Conservation (phyloP, 2,113 vertebrate species). For the Abramis brama region DNA sequence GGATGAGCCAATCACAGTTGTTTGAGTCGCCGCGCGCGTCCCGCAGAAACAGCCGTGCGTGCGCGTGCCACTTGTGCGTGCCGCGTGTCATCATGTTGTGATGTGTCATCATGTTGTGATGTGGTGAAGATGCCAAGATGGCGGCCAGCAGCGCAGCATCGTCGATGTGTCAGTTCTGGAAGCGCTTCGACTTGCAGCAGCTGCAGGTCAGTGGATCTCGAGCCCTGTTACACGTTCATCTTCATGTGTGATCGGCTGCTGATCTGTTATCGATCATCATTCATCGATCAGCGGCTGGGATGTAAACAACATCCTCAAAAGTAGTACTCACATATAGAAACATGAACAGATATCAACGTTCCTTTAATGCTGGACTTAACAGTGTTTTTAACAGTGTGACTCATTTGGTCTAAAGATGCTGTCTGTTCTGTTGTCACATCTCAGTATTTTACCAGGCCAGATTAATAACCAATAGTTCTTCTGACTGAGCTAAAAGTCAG, state of each 20-base stretch:
- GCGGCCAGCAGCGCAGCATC: slow-evolving; percentile 95
- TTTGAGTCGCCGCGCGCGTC: background rate
- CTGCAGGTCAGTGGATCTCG: slow-evolving; percentile 87
- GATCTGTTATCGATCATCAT: slow-evolving; percentile 94
- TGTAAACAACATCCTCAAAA: slow-evolving; percentile 68
- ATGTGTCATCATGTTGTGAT: background rate
- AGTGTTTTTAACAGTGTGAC: background rate
- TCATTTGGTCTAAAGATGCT: too few species aligned
- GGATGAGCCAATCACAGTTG: background rate
- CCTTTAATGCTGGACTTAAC: background rate
- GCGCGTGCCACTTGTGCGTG: slow-evolving; percentile 30
- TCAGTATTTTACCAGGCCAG: background rate
- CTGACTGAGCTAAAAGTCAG: background rate
- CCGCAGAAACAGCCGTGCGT: too few species aligned
- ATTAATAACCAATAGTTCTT: background rate
- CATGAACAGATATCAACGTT: background rate
- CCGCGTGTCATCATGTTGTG: slow-evolving; percentile 74
- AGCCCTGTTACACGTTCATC: background rate
- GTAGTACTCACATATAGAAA: background rate
- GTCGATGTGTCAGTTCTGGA: slow-evolving; percentile 99
- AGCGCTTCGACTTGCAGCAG: slow-evolving; percentile 96
- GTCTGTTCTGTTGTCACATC: background rate
- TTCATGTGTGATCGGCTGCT: background rate
- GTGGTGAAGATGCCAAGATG: slow-evolving; percentile 78
- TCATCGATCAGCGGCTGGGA: slow-evolving; percentile 84